Evolutionary conservation across 2,113 vertebrate species (phyloP), one percentile per base, ranked within the genome.

Genomic region (Phoxinus phoxinus): DNA sequence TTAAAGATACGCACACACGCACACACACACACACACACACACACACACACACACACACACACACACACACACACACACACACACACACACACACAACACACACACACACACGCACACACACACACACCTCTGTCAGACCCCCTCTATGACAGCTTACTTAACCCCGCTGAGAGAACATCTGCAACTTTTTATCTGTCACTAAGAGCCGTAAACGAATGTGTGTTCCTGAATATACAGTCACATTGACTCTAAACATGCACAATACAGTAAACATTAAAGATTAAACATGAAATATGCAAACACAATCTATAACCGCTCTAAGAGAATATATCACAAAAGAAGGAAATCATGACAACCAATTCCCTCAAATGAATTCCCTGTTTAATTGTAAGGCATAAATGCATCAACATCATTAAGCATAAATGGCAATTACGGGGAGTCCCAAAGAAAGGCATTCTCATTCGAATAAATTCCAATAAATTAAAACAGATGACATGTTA

Each of bases 91-190:
- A 48, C n/a, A 6, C 41, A 21, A 63, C 65, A 74, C n/a, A 65
- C 61, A 63, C 41, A 72, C 44, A 78, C 74, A 85, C 30, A 63
- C 65, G 67, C n/a, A 65, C 61, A 63, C 41, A 72, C 44, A 78
- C 74, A 85, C 37, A 44, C 9, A 6, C 41, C 77, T 84, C 89
- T 88, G 88, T 84, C 86, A 88, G 89, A 91, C 79, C 89, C 91
- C 86, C 27, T 89, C 88, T 86, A 85, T 77, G 88, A 85, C 83
- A 85, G 90, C 90, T 93, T 93, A 92, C 86, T 90, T 89, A 90
- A 89, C 90, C 91, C 91, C 89, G 91, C 91, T 91, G 93, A 91
- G 92, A 90, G 85, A 92, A 88, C 92, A 93, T 91, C 91, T 93
- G 93, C 89, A 91, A 78, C 88, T 86, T 87, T 89, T 84, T 80